Evolutionary conservation across 1,140 invertebrate species (phyloP).

Genomic region (Cotesia glomerata): DNA sequence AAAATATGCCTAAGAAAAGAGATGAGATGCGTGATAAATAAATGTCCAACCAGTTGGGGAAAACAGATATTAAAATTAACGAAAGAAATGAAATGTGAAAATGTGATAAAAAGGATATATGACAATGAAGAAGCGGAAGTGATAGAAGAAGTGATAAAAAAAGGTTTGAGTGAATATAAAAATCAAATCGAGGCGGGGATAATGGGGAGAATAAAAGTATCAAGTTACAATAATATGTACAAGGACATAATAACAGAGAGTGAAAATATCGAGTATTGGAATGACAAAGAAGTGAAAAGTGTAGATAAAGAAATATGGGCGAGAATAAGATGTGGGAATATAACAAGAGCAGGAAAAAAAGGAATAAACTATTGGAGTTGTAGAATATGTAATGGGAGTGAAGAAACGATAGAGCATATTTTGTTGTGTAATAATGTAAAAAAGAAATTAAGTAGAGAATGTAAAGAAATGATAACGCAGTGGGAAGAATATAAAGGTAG

Average conservation of each 20-base stretch:
- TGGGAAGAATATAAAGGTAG: too few species aligned
- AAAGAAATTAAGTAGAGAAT: too few species aligned
- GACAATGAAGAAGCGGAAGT: neutral
- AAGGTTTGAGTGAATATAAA: neutral
- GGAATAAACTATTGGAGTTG: neutral
- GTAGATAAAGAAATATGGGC: neutral
- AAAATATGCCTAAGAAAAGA: conserved; percentile 16
- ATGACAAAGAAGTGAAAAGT: neutral
- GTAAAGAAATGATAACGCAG: too few species aligned
- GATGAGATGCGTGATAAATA: neutral
- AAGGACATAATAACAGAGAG: neutral
- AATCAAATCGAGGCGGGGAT: neutral
- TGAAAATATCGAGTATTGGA: neutral
- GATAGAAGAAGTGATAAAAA: too few species aligned
- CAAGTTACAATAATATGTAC: neutral
- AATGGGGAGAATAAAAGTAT: neutral
- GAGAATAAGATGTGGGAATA: neutral
- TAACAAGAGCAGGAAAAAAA: neutral
- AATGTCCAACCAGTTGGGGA: neutral
- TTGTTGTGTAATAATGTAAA: too few species aligned
- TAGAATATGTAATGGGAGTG: neutral
- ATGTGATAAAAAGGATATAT: neutral
- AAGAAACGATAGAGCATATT: neutral
- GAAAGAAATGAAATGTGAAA: neutral
- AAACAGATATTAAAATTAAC: neutral